Percentiles rank a stretch among this genome's conserved stretches.
phyloP scores from a whole-genome alignment of 2,888 invertebrate genomes.

The Rhamphomyia laevipes region DNA sequence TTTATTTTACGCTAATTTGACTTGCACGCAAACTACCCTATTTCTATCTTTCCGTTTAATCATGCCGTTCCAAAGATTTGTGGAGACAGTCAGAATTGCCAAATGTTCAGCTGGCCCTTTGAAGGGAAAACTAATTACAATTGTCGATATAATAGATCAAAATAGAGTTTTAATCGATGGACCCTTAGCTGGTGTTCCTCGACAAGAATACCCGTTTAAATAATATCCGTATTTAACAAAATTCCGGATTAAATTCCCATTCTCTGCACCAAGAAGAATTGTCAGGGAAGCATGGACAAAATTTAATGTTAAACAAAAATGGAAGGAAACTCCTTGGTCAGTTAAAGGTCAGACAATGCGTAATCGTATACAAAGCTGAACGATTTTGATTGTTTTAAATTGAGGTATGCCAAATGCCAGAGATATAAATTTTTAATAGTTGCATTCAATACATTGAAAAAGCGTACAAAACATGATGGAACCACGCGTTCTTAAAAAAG shows the following conservation, averaged over 20 bases:
- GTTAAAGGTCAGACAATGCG: constrained; percentile 75
- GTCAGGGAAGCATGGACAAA: constrained; percentile 86
- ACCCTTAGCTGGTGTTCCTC: constrained; percentile 70
- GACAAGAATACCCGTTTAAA: constrained; percentile 75
- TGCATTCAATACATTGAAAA: constrained; percentile 61
- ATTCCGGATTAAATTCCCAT: constrained; percentile 75
- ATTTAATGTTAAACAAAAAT: constrained; percentile 74
- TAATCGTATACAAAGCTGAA: constrained; percentile 75
- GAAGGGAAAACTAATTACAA: constrained; percentile 83
- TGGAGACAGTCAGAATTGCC: constrained; percentile 95
- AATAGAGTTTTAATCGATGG: constrained; percentile 92
- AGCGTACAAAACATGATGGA: constrained; percentile 52
- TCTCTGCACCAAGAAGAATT: constrained; percentile 71
- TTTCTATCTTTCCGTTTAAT: constrained; percentile 39
- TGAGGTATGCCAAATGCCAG: constrained; percentile 78
- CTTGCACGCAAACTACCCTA: constrained; percentile 13
- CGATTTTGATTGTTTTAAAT: constrained; percentile 93
- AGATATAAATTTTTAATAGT: constrained; percentile 70
- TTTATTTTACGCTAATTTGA: no score
- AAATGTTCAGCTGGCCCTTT: constrained; percentile 82
- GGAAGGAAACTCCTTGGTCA: constrained; percentile 84
- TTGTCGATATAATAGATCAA: constrained; percentile 96
- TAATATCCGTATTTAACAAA: constrained; percentile 88
- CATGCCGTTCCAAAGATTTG: constrained; percentile 81
- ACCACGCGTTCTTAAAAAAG: constrained; percentile 37